phyloP scores from a whole-genome alignment of 2,797 vertebrate species.

The Telmatherina bonti region DNA sequence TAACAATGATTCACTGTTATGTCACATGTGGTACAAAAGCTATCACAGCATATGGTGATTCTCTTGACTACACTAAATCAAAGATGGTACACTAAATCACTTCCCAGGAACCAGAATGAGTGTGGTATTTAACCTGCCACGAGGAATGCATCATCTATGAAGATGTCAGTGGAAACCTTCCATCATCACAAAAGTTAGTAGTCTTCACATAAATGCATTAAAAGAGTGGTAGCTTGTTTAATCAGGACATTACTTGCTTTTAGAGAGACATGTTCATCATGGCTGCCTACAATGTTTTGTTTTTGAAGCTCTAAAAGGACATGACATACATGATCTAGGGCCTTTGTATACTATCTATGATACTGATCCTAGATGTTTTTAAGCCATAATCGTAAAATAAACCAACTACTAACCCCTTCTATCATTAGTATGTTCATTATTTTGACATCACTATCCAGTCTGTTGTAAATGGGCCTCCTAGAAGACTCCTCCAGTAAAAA shows the following conservation, averaged over 20 bases:
- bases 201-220: background rate
- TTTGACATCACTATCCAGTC: too few species aligned
- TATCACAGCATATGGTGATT: constrained; percentile 35
- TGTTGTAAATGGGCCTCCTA: too few species aligned
- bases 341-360: too few species aligned
- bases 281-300: background rate
- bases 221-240: background rate
- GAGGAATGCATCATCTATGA: background rate
- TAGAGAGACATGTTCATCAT: too few species aligned
- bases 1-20: constrained; percentile 30
- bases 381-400: too few species aligned
- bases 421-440: too few species aligned
- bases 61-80: background rate
- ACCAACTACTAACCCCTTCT: too few species aligned
- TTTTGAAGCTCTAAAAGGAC: too few species aligned
- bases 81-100: constrained; percentile 18
- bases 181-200: background rate
- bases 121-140: constrained; percentile 15
- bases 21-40: background rate
- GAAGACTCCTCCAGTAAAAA: too few species aligned
- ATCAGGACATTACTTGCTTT: background rate
- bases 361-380: too few species aligned
- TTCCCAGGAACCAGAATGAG: constrained; percentile 3
- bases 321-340: background rate
- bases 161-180: background rate